Conservation (phyloP, 2,888 invertebrate genomes). For the Amphipoea lucens region DNA sequence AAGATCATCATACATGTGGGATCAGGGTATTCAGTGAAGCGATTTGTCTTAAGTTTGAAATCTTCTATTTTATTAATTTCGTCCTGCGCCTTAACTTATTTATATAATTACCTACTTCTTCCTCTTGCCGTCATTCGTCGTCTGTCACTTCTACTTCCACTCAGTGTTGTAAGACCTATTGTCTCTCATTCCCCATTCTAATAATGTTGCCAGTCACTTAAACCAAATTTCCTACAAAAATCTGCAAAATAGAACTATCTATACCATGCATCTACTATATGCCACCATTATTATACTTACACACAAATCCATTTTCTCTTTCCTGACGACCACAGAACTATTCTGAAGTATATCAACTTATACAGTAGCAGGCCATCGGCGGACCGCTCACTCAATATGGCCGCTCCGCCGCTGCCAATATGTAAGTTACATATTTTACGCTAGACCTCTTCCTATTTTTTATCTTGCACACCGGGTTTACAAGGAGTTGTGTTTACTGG, state of each 20-base stretch:
- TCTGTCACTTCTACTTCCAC: background rate
- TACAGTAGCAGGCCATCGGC: slow-evolving; percentile 50
- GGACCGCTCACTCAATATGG: slow-evolving; percentile 83
- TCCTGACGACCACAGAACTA: slow-evolving; percentile 3
- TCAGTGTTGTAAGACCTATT: no score
- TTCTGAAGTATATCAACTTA: slow-evolving; percentile 42
- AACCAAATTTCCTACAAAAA: background rate
- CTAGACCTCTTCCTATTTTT: slow-evolving; percentile 81
- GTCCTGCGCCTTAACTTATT: no score
- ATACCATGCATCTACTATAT: background rate
- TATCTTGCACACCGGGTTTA: slow-evolving; percentile 73
- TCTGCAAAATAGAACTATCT: background rate
- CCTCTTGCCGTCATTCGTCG: background rate
- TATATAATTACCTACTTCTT: background rate
- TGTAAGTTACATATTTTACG: slow-evolving; percentile 88
- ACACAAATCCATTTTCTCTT: slow-evolving; percentile 8
- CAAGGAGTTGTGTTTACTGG: slow-evolving; percentile 57
- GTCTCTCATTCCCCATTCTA: background rate
- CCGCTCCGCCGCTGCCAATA: slow-evolving; percentile 81
- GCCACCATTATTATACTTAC: background rate
- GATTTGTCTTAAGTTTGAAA: background rate
- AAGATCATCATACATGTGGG: background rate
- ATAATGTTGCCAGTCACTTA: background rate
- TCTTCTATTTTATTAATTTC: background rate
- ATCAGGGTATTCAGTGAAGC: background rate